Base-by-base conservation (phyloP, 1,140 invertebrate species). In the Tetranychus cinnabarinus region DNA sequence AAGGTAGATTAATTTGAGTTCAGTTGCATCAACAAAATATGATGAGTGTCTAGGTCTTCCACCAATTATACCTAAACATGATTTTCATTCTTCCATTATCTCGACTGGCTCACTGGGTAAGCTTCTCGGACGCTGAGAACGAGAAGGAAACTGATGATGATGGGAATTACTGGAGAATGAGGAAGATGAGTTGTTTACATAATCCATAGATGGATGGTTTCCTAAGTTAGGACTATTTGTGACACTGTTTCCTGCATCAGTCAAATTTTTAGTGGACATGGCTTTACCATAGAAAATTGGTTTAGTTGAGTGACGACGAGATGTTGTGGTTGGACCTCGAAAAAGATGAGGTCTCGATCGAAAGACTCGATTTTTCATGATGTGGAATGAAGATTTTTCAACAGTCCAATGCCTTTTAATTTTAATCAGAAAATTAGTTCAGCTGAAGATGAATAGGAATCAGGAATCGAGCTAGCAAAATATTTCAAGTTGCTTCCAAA, bases 11-110 rank as follows among this genome's bases (percentile, higher is more conserved):
- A 92, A 72, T 72, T 86, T 86, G 68, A 90, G 85, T 71, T 89
- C 86, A 78, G 90, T 86, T 69, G 82, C 89, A 33, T 88, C 88
- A 58, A 91, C 77, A 75, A 93, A 91, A 73, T 90, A 92, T 5
- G 91, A 73, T 10, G 88, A 89, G 76, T 91, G 88, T 69, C 86
- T 85, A 3, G 88, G 88, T 67, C 84, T 77, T 7, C 88, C 88
- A 3, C 88, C 88, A 68, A 92, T 90, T 48, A 93, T 83, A 34
- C 89, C 89, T 65, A 92, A 81, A 67, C 86, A 90, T 66, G 80
- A 77, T 62, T 87, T 81, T 62, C 72, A 10, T 85, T 81, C 70
- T 82, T 83, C 80, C 82, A 87, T 72, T 56, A 3, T 56, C 48
- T 52, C 33, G n/a, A 7, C 7, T n/a, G 48, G n/a, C 2, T 31